Evolutionary conservation across 2,888 invertebrate species (phyloP).

Genomic region (Erebia aethiops): DNA sequence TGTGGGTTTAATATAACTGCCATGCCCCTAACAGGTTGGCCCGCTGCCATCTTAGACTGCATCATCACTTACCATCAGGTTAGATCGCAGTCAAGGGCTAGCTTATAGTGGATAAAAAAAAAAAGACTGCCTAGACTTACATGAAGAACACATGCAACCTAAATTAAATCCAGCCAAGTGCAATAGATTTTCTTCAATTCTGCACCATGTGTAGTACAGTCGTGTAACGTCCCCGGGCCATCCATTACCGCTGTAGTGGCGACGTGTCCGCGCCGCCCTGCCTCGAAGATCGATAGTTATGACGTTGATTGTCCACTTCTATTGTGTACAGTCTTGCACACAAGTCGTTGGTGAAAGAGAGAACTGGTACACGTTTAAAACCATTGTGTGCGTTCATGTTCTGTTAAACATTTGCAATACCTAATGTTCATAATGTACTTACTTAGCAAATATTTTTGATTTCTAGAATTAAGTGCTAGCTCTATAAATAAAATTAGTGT

Average conservation of each 20-base stretch:
- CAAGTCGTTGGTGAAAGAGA: constrained; percentile 27
- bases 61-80: too few species aligned
- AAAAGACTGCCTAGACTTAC: too few species aligned
- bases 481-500: too few species aligned
- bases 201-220: not conserved
- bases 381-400: not conserved
- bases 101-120: too few species aligned
- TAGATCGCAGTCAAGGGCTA: too few species aligned
- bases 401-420: not conserved
- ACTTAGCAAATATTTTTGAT: too few species aligned
- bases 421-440: too few species aligned
- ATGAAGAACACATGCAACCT: not conserved
- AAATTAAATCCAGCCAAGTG: constrained; percentile 5
- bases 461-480: not conserved
- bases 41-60: too few species aligned
- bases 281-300: constrained; percentile 44
- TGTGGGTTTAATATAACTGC: too few species aligned
- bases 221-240: constrained; percentile 29
- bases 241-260: constrained; percentile 46
- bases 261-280: constrained; percentile 39
- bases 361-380: not conserved
- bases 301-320: constrained; percentile 42
- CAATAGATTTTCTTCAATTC: constrained; percentile 7
- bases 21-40: too few species aligned
- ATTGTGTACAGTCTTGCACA: constrained; percentile 32